phyloP scores from a whole-genome alignment of 2,113 vertebrate species.

The Isurus oxyrinchus region DNA sequence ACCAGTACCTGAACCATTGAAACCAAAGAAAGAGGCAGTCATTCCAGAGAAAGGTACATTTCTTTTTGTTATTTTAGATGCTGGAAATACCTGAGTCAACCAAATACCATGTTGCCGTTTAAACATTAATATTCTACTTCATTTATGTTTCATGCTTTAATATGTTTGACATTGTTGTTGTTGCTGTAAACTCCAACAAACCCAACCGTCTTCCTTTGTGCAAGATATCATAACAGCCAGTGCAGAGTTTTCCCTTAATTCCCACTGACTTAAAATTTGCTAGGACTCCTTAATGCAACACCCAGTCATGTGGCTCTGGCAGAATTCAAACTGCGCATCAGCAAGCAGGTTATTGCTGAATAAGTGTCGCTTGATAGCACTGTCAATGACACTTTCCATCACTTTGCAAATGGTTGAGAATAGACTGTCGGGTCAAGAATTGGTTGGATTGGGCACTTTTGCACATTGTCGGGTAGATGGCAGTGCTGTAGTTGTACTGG shows the following conservation, averaged over 20 bases:
- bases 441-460: no score
- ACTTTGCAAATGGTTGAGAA: no score
- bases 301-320: not conserved
- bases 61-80: not conserved
- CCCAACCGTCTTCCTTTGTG: not conserved
- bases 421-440: no score
- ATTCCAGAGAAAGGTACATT: slow-evolving; percentile 61
- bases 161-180: not conserved
- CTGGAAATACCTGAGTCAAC: not conserved
- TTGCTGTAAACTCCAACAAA: not conserved
- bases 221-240: not conserved
- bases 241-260: not conserved
- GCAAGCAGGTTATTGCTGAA: no score
- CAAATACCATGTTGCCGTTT: not conserved
- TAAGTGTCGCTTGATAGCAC: no score
- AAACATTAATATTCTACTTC: not conserved
- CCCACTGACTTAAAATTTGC: not conserved
- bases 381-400: no score
- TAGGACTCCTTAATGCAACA: not conserved
- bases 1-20: slow-evolving; percentile 37
- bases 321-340: no score
- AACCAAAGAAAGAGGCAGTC: slow-evolving; percentile 53
- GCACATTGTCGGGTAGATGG: no score
- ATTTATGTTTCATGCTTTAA: not conserved
- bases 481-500: no score